phyloP scores from a whole-genome alignment of 2,888 invertebrate species.

The Drosophila pullipes region DNA sequence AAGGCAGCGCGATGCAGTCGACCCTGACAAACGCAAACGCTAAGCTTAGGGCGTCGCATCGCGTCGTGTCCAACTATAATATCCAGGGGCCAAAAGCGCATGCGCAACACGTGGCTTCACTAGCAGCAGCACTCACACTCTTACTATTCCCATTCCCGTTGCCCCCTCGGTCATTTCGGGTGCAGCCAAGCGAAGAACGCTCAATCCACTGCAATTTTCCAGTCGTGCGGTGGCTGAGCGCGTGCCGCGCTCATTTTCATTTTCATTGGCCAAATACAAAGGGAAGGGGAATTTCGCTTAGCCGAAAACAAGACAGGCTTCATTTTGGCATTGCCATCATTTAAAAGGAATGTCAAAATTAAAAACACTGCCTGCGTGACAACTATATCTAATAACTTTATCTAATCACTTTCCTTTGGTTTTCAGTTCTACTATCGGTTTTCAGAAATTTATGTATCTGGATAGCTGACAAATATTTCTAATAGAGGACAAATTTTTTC shows the following conservation, averaged over 20 bases:
- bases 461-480: neutral
- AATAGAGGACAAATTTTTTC: neutral
- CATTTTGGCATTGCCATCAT: conserved; percentile 27
- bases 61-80: conserved; percentile 66
- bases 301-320: conserved; percentile 1
- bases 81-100: conserved; percentile 75
- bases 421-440: neutral
- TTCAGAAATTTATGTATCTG: neutral
- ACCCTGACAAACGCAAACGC: conserved; percentile 75
- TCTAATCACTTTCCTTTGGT: neutral
- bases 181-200: conserved; percentile 61
- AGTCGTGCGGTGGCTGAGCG: conserved; percentile 75
- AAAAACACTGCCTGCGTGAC: conserved; percentile 20
- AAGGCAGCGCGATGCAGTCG: conserved; percentile 72
- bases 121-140: conserved; percentile 36
- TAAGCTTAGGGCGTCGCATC: conserved; percentile 58
- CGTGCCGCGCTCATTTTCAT: conserved; percentile 81
- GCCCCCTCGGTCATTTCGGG: conserved; percentile 23
- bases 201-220: conserved; percentile 72
- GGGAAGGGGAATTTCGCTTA: conserved; percentile 39
- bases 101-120: conserved; percentile 83
- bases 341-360: neutral
- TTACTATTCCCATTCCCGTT: conserved; percentile 16
- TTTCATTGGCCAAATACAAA: conserved; percentile 60
- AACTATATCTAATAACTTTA: neutral